A percentile compares a stretch with the other conserved stretches of the same genome.
These are phyloP conservation scores for Gymnopithys bicolor DNA, from an alignment of 2,797 vertebrate genomes.

Conservation along the genomic window DNA sequence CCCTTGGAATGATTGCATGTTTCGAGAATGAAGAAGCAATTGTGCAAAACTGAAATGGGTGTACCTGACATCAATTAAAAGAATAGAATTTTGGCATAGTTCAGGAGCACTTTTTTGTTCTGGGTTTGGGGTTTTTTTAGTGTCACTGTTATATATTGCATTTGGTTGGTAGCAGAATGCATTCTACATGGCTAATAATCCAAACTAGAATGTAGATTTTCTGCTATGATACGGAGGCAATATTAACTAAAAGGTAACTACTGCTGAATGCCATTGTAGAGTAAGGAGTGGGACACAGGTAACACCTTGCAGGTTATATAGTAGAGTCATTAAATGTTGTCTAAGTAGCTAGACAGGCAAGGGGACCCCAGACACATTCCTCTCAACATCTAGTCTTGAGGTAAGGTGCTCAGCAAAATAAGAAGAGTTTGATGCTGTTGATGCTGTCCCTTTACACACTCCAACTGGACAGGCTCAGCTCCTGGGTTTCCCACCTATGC, in stretches of 20 bases:
- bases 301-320: neutral
- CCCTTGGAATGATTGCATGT: constrained; percentile 37
- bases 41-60: constrained; percentile 13
- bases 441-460: neutral
- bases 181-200: neutral
- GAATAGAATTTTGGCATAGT: neutral
- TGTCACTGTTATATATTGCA: neutral
- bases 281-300: neutral
- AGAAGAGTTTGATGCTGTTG: neutral
- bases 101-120: neutral
- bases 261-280: neutral
- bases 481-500: neutral
- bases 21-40: constrained; percentile 36
- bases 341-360: neutral
- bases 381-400: neutral
- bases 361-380: neutral
- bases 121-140: neutral
- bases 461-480: neutral
- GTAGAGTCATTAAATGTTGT: neutral
- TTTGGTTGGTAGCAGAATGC: neutral
- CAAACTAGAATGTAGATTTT: neutral
- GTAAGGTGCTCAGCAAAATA: neutral
- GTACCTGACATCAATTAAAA: neutral
- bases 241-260: neutral
- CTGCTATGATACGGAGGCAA: neutral